Evolutionary conservation across 1,140 invertebrate species (phyloP).

Genomic region (Eurosta solidaginis): DNA sequence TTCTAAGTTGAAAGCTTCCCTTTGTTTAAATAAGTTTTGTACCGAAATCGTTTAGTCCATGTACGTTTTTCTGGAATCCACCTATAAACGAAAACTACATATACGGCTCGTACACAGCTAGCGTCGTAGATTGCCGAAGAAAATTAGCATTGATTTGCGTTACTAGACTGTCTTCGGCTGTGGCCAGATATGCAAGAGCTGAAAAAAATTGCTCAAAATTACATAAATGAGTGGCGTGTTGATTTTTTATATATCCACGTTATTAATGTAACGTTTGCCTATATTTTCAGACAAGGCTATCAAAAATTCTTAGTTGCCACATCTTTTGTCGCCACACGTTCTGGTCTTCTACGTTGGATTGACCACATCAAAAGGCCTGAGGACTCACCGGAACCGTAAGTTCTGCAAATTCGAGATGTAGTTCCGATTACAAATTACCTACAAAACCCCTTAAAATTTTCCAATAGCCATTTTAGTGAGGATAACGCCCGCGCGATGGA

Average conservation of each 20-base stretch:
- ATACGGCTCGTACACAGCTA: too few relatives aligned
- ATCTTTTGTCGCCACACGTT: slow-evolving; percentile 87
- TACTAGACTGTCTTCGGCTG: too few relatives aligned
- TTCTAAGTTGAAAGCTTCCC: too few relatives aligned
- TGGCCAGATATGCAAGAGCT: too few relatives aligned
- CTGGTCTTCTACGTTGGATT: slow-evolving; percentile 84
- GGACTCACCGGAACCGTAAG: slow-evolving; percentile 71
- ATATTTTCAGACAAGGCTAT: slow-evolving; percentile 75
- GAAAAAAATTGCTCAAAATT: background rate
- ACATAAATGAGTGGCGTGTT: too few relatives aligned
- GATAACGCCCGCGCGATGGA: slow-evolving; percentile 82
- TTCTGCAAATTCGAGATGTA: background rate
- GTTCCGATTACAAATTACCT: background rate
- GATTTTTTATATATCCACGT: background rate
- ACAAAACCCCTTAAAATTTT: too few relatives aligned
- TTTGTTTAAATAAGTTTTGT: too few relatives aligned
- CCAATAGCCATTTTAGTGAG: slow-evolving; percentile 79
- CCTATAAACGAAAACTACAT: too few relatives aligned
- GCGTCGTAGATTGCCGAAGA: too few relatives aligned
- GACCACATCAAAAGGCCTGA: slow-evolving; percentile 66
- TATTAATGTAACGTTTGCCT: background rate
- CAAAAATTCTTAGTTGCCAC: slow-evolving; percentile 82
- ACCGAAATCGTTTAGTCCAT: too few relatives aligned
- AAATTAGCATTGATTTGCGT: too few relatives aligned
- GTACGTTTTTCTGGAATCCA: too few relatives aligned